Percentiles rank a stretch among this genome's conserved stretches.
Conservation (phyloP, 1,140 invertebrate genomes). For the Luehdorfia chinensis region DNA sequence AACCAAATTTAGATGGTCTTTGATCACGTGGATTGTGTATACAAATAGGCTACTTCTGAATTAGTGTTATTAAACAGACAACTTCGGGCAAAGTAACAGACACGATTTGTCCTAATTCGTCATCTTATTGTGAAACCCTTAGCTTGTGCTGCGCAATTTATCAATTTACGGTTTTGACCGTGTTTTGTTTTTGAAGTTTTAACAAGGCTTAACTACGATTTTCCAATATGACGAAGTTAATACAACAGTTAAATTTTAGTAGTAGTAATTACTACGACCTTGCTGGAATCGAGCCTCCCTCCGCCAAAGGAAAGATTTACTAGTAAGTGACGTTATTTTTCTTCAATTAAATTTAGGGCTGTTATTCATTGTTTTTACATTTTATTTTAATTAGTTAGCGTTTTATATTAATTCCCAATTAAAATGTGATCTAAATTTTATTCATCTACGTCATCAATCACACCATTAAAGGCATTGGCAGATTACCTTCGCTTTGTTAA, state of each 20-base stretch:
- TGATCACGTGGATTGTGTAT: constrained; percentile 21
- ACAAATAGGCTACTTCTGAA: constrained; percentile 23
- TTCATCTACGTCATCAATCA: constrained; percentile 27
- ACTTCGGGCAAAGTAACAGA: constrained; percentile 31
- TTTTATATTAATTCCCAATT: not conserved
- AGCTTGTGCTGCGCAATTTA: constrained; percentile 49
- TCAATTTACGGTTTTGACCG: constrained; percentile 50
- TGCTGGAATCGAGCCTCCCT: constrained; percentile 48
- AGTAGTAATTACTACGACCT: constrained; percentile 68
- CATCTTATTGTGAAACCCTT: constrained; percentile 42
- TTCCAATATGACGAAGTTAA: constrained; percentile 71
- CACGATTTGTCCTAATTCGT: constrained; percentile 25
- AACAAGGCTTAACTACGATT: constrained; percentile 69
- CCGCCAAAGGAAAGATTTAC: constrained; percentile 44
- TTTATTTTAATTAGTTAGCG: not conserved
- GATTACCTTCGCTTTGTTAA: constrained; percentile 20
- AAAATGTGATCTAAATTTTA: constrained; percentile 18
- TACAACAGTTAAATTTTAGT: constrained; percentile 74
- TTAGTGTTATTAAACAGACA: constrained; percentile 19
- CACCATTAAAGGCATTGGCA: constrained; percentile 18
- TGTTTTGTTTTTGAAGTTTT: constrained; percentile 55
- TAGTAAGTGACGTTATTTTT: constrained; percentile 41
- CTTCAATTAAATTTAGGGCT: no score
- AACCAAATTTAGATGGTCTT: constrained; percentile 32
- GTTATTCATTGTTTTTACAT: no score